These are phyloP conservation scores for Ectemnius lituratus DNA, from an alignment of 2,888 invertebrate genomes.

Conservation along the genomic window DNA sequence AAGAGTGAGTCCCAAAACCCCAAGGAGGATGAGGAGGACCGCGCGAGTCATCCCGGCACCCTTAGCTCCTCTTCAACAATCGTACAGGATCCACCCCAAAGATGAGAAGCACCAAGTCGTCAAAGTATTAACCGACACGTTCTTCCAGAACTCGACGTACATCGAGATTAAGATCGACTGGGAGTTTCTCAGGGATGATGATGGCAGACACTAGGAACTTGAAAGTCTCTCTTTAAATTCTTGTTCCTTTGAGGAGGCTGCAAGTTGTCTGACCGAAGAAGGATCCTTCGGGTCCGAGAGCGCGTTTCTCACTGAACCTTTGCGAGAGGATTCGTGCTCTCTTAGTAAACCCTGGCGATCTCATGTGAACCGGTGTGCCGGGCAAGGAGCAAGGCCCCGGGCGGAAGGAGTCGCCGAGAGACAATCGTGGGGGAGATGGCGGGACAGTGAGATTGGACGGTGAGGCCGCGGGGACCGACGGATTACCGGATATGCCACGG, in stretches of 20 bases:
- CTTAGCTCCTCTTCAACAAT: background rate
- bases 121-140: constrained; percentile 20
- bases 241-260: constrained; percentile 27
- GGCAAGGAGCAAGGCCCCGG: constrained; percentile 1
- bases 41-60: constrained; percentile 55
- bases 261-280: constrained; percentile 46
- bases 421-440: constrained; percentile 51
- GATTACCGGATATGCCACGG: constrained; percentile 50
- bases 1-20: constrained; percentile 60
- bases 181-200: constrained; percentile 17
- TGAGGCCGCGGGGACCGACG: constrained; percentile 47
- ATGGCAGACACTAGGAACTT: background rate
- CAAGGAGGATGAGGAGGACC: constrained; percentile 60
- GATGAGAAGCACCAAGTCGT: constrained; percentile 5
- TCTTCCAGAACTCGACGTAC: constrained; percentile 35
- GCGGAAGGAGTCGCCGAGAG: constrained; percentile 21
- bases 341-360: constrained; percentile 71
- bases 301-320: constrained; percentile 75
- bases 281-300: constrained; percentile 71
- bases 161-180: constrained; percentile 38
- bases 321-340: constrained; percentile 67
- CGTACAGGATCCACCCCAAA: constrained; percentile 9
- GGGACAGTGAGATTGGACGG: constrained; percentile 34
- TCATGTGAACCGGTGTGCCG: constrained; percentile 34
- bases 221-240: constrained; percentile 1